Percentiles rank a stretch among this genome's conserved stretches.
Evolutionary conservation across 2,888 invertebrate species (phyloP).

Genomic region (Torymus texanus): DNA sequence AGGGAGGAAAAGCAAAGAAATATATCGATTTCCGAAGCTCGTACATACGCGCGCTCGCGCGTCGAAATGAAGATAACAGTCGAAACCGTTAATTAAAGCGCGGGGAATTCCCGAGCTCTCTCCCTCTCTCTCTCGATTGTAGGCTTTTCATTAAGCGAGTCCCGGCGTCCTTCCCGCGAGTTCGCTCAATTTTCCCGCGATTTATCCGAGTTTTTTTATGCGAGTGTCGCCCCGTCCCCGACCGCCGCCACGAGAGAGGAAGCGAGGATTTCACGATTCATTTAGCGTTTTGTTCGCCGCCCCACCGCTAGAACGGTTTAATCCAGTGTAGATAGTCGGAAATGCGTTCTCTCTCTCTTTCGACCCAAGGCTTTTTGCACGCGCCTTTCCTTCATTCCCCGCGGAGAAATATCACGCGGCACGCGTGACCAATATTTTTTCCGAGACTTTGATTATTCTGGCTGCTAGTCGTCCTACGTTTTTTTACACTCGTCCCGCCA

Average conservation of each 20-base stretch:
- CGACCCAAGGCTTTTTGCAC: slow-evolving; percentile 1
- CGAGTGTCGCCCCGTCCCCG: slow-evolving; percentile 5
- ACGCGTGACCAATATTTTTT: slow-evolving; percentile 32
- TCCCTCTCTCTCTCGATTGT: slow-evolving; percentile 53
- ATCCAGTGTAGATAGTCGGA: slow-evolving; percentile 63
- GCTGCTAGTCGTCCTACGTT: neutral
- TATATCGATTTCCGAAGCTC: slow-evolving; percentile 54
- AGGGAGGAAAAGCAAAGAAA: slow-evolving; percentile 16
- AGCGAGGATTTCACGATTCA: slow-evolving; percentile 68
- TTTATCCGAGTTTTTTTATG: slow-evolving; percentile 58
- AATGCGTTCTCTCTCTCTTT: slow-evolving; percentile 53
- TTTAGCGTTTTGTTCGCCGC: slow-evolving; percentile 65
- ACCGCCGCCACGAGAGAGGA: slow-evolving; percentile 43
- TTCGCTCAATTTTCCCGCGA: slow-evolving; percentile 60
- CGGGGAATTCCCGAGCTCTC: slow-evolving; percentile 55
- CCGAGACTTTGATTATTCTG: slow-evolving; percentile 22
- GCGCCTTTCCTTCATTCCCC: slow-evolving; percentile 4
- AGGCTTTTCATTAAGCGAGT: slow-evolving; percentile 66
- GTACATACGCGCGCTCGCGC: slow-evolving; percentile 21
- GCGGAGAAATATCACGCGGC: slow-evolving; percentile 18
- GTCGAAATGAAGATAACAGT: slow-evolving; percentile 58
- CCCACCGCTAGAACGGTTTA: slow-evolving; percentile 62
- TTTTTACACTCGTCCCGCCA: neutral
- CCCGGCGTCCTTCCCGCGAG: slow-evolving; percentile 43
- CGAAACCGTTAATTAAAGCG: slow-evolving; percentile 64